These are phyloP conservation scores for Neoseiulus cucumeris DNA, from an alignment of 1,140 invertebrate species.

Conservation along the genomic window DNA sequence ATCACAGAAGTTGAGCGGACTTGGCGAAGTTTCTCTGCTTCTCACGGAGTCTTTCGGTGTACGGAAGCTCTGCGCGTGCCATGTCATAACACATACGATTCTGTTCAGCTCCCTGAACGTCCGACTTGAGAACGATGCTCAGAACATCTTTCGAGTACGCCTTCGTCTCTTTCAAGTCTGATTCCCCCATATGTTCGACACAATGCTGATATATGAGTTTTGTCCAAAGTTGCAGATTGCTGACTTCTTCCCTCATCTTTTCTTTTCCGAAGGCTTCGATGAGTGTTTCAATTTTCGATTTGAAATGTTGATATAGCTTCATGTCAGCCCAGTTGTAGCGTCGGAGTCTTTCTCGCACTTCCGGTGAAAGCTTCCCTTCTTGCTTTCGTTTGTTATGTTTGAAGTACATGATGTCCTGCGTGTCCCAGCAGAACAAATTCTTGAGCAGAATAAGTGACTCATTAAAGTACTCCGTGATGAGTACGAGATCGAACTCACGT, in stretches of 20 bases:
- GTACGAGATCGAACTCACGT: slow-evolving; percentile 31
- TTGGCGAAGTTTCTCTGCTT: not conserved
- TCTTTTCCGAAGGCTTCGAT: slow-evolving; percentile 1
- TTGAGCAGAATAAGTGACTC: slow-evolving; percentile 33
- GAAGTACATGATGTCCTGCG: slow-evolving; percentile 26
- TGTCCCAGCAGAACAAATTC: slow-evolving; percentile 31
- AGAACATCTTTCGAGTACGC: slow-evolving; percentile 5
- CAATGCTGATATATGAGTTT: not conserved
- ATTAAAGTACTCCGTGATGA: slow-evolving; percentile 35
- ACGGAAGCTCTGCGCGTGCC: slow-evolving; percentile 5
- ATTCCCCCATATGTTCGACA: slow-evolving; percentile 4
- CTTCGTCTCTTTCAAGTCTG: not conserved
- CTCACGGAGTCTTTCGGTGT: not conserved
- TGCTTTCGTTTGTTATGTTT: slow-evolving; percentile 11
- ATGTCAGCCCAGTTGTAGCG: not conserved
- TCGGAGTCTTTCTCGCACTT: not conserved
- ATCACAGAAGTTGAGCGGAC: slow-evolving; percentile 10
- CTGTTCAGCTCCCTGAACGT: not conserved
- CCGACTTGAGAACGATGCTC: not conserved
- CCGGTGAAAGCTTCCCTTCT: not conserved
- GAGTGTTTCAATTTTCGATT: not conserved
- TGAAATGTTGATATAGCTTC: slow-evolving; percentile 3
- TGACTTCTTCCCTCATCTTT: slow-evolving; percentile 4
- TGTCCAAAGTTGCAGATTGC: not conserved
- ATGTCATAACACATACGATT: not conserved